phyloP scores from a whole-genome alignment of 2,888 invertebrate genomes.

The Melanophora roralis region DNA sequence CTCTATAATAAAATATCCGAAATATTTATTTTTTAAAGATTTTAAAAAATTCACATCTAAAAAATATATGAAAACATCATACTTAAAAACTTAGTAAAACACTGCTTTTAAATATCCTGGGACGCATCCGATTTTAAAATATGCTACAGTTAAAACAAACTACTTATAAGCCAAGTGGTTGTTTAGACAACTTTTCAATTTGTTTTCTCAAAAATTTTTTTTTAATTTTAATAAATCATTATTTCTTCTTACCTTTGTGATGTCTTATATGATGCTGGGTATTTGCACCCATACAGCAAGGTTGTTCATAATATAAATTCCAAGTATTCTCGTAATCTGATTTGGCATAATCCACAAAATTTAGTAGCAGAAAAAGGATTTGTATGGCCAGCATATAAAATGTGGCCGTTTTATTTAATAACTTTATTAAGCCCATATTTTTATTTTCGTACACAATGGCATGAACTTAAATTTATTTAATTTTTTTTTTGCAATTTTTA shows the following conservation, averaged over 20 bases:
- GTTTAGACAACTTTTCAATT: no score
- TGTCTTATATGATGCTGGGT: conserved; percentile 83
- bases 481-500: neutral
- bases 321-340: conserved; percentile 82
- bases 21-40: no score
- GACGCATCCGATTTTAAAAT: no score
- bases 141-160: no score
- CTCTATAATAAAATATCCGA: no score
- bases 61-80: no score
- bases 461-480: conserved; percentile 3
- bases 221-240: neutral
- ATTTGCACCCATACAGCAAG: conserved; percentile 81
- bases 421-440: conserved; percentile 56
- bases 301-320: conserved; percentile 86
- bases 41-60: no score
- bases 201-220: neutral
- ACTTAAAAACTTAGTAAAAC: no score
- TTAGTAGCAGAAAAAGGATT: conserved; percentile 69
- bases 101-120: no score
- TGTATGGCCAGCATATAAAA: conserved; percentile 69
- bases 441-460: conserved; percentile 5
- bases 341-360: conserved; percentile 76
- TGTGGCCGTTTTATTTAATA: conserved; percentile 44
- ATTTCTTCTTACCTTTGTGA: conserved; percentile 82
- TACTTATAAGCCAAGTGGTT: no score